Evolutionary conservation across 2,797 vertebrate genomes (phyloP).

Genomic region (Novumbra hubbsi): DNA sequence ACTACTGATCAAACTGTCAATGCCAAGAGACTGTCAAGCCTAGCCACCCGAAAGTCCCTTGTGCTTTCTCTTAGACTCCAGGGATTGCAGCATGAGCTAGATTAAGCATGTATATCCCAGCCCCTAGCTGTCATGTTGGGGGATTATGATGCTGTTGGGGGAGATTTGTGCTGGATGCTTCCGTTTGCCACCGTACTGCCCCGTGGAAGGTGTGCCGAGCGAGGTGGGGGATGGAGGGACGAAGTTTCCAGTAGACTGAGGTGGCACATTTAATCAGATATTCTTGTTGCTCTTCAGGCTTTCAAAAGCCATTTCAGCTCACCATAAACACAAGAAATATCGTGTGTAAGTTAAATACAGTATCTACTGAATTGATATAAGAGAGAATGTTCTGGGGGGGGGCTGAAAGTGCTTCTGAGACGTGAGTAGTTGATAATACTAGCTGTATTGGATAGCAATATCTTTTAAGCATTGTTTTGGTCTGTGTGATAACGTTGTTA

Average conservation of each 20-base stretch:
- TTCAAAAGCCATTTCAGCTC: constrained; percentile 41
- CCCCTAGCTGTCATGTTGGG: constrained; percentile 57
- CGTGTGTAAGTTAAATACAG: constrained; percentile 19
- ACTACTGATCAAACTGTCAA: too few relatives aligned
- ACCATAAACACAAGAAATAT: constrained; percentile 20
- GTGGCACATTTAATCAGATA: constrained; percentile 35
- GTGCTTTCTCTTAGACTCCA: constrained; percentile 43
- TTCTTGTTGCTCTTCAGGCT: constrained; percentile 40
- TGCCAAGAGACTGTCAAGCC: neutral
- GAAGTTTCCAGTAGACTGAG: constrained; percentile 26
- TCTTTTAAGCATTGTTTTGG: neutral
- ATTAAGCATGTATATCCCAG: constrained; percentile 66
- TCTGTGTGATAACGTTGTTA: neutral
- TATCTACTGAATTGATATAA: constrained; percentile 34
- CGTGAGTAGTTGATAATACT: constrained; percentile 7
- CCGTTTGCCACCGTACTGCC: constrained; percentile 39
- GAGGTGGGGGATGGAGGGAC: constrained; percentile 15
- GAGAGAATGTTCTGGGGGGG: constrained; percentile 7
- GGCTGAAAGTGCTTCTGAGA: neutral
- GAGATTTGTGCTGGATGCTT: constrained; percentile 53
- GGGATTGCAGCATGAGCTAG: constrained; percentile 65
- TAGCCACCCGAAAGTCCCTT: constrained; percentile 33
- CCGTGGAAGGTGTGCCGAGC: constrained; percentile 50
- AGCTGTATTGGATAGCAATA: neutral
- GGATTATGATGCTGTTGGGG: constrained; percentile 61